phyloP scores from a whole-genome alignment of 2,113 vertebrate species.

The Carettochelys insculpta region DNA sequence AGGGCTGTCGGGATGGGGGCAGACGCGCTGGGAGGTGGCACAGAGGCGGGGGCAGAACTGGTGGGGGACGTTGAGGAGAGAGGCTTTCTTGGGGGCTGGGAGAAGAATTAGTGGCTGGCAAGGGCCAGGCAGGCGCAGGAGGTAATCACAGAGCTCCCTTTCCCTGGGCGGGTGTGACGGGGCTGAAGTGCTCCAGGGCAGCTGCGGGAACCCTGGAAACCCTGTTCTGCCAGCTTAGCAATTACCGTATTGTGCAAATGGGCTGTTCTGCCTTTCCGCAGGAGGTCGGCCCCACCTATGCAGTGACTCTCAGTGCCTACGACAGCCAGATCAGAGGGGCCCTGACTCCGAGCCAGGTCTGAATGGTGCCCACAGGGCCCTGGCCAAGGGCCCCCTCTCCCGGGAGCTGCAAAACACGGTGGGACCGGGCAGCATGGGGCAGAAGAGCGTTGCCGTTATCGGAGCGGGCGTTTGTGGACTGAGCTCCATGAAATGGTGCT shows the following conservation, averaged over 20 bases:
- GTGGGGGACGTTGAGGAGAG: background rate
- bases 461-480: conserved; percentile 79
- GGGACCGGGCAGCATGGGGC: background rate
- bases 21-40: too few relatives aligned
- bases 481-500: conserved; percentile 73
- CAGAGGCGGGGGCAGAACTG: background rate
- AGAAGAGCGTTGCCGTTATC: conserved; percentile 70
- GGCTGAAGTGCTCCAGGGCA: too few relatives aligned
- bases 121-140: background rate
- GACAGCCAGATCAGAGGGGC: background rate
- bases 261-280: too few relatives aligned
- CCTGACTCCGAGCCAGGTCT: too few relatives aligned
- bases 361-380: background rate
- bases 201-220: background rate
- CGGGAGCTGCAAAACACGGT: background rate
- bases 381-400: background rate
- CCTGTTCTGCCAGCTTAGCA: background rate
- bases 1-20: too few relatives aligned
- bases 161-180: background rate
- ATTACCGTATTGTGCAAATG: background rate
- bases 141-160: background rate
- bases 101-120: background rate
- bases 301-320: too few relatives aligned
- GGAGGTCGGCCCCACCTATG: too few relatives aligned
- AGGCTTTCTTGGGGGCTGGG: background rate